These are phyloP conservation scores for Cataglyphis albicans DNA, from an alignment of 2,888 invertebrate genomes.

Conservation along the genomic window DNA sequence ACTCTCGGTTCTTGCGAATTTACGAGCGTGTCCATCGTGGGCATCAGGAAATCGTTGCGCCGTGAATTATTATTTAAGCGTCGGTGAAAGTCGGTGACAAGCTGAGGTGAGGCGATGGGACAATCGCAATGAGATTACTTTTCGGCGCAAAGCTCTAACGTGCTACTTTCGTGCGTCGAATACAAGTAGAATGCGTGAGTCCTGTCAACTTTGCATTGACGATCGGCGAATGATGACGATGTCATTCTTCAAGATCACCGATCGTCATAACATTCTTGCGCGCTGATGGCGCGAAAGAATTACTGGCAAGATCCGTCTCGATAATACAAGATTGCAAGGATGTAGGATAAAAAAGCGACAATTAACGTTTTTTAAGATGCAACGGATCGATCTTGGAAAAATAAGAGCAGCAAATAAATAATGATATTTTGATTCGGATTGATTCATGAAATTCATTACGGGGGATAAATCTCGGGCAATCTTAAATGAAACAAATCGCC, in stretches of 20 bases:
- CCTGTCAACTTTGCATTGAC: slow-evolving; percentile 6
- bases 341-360: slow-evolving; percentile 10
- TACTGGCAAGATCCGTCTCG: slow-evolving; percentile 66
- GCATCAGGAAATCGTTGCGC: slow-evolving; percentile 53
- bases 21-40: background rate
- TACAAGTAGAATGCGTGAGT: background rate
- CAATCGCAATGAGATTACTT: slow-evolving; percentile 43
- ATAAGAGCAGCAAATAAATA: background rate
- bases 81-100: slow-evolving; percentile 64
- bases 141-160: slow-evolving; percentile 8
- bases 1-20: slow-evolving; percentile 34
- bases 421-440: slow-evolving; percentile 6
- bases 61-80: slow-evolving; percentile 59
- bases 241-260: slow-evolving; percentile 31
- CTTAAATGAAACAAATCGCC: background rate
- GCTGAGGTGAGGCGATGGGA: slow-evolving; percentile 11
- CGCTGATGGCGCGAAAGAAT: slow-evolving; percentile 49
- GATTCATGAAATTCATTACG: slow-evolving; percentile 23
- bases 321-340: slow-evolving; percentile 22
- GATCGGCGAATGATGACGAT: slow-evolving; percentile 17
- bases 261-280: slow-evolving; percentile 34
- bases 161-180: slow-evolving; percentile 8
- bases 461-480: background rate
- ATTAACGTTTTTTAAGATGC: slow-evolving; percentile 6
- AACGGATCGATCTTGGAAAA: background rate